A percentile compares a stretch with the other conserved stretches of the same genome.
Evolutionary conservation across 2,797 vertebrate species (phyloP).

Genomic region (Myotis findleyi): DNA sequence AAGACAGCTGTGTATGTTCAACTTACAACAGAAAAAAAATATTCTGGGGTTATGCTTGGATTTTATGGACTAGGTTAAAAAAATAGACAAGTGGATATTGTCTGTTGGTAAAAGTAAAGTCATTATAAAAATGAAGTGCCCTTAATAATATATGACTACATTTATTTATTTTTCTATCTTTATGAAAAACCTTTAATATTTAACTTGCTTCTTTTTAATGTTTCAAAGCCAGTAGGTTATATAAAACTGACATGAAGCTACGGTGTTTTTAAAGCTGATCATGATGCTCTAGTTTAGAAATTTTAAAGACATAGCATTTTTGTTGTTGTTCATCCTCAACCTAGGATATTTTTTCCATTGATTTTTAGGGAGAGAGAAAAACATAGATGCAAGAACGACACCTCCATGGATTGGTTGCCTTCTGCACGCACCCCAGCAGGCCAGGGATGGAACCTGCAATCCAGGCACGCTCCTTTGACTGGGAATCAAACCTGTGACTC

Average conservation of each 20-base stretch:
- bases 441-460: too few relatives aligned
- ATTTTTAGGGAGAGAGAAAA: too few relatives aligned
- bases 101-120: slow-evolving; percentile 31
- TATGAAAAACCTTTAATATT: slow-evolving; percentile 71
- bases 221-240: slow-evolving; percentile 8
- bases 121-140: slow-evolving; percentile 32
- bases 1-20: slow-evolving; percentile 42
- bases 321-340: too few relatives aligned
- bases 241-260: neutral
- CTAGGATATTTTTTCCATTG: too few relatives aligned
- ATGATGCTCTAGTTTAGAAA: neutral
- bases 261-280: neutral
- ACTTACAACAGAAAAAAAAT: slow-evolving; percentile 47
- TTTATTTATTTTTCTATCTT: slow-evolving; percentile 59
- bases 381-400: too few relatives aligned
- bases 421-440: too few relatives aligned
- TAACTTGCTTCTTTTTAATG: slow-evolving; percentile 57
- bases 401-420: too few relatives aligned
- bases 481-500: too few relatives aligned
- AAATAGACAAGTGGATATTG: slow-evolving; percentile 37
- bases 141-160: slow-evolving; percentile 65
- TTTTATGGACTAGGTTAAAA: slow-evolving; percentile 57
- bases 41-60: slow-evolving; percentile 28
- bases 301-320: neutral
- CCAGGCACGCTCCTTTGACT: too few relatives aligned